Percentiles rank a stretch among this genome's conserved stretches.
Conservation (phyloP, 2,113 vertebrate genomes). For the Cnemophilus loriae region DNA sequence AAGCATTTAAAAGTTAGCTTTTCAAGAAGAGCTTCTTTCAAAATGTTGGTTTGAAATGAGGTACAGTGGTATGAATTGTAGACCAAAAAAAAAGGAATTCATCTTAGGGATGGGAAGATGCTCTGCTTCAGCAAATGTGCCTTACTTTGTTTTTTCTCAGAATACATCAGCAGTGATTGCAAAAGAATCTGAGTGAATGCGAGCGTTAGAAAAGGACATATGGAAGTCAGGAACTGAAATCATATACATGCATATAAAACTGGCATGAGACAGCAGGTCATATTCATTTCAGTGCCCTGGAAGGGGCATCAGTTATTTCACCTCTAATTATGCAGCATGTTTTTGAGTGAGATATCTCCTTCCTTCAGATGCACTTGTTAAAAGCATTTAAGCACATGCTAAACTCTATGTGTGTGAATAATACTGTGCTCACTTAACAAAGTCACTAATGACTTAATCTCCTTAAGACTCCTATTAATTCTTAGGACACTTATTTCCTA, state of each 20-base stretch:
- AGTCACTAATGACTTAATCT: background rate
- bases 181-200: background rate
- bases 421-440: background rate
- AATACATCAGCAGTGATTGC: background rate
- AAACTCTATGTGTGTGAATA: background rate
- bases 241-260: background rate
- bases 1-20: background rate
- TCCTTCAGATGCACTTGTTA: background rate
- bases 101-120: background rate
- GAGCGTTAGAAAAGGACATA: background rate
- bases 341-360: background rate
- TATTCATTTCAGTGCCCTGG: background rate
- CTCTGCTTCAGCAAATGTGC: background rate
- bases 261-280: background rate
- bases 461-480: background rate
- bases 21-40: background rate
- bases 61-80: background rate
- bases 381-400: background rate
- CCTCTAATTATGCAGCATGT: background rate
- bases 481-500: background rate
- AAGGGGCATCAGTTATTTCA: background rate
- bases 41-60: background rate
- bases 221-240: background rate
- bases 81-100: background rate
- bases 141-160: background rate